Evolutionary conservation across 2,113 vertebrate genomes (phyloP).

Genomic region (Lamprologus lemairii): DNA sequence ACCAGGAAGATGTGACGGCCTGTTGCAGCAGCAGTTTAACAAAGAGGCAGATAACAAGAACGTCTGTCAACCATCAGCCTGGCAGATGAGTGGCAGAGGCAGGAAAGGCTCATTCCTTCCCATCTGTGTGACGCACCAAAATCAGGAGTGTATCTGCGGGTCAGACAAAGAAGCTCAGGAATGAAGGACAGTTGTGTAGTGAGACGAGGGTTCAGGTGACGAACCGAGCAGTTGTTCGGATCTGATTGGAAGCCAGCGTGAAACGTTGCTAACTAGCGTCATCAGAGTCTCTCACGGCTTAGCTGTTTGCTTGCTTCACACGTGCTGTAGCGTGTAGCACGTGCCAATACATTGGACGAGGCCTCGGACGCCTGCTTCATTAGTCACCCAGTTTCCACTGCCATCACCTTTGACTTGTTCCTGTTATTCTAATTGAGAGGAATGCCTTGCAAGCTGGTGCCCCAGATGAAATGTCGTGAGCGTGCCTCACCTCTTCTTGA

Average conservation of each 20-base stretch:
- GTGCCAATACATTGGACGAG: rapidly evolving
- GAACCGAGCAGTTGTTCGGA: neutral
- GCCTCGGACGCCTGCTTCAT: neutral
- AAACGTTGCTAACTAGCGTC: neutral
- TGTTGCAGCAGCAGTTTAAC: conserved; percentile 48
- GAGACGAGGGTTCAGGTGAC: conserved; percentile 24
- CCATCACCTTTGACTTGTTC: conserved; percentile 26
- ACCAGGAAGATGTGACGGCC: conserved; percentile 51
- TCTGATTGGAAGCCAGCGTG: neutral
- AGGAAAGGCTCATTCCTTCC: conserved; percentile 62
- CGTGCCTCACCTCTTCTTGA: neutral
- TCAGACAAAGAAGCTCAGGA: conserved; percentile 62
- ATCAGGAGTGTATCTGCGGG: conserved; percentile 61
- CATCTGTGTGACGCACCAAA: conserved; percentile 30
- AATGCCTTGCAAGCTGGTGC: neutral
- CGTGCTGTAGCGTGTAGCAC: neutral
- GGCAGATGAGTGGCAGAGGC: conserved; percentile 61
- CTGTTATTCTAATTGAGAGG: conserved; percentile 18
- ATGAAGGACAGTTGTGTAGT: conserved; percentile 23
- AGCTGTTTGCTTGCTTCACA: neutral
- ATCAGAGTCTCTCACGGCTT: neutral
- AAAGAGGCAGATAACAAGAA: conserved; percentile 56
- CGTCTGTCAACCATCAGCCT: conserved; percentile 69
- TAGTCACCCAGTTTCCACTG: neutral
- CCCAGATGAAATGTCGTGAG: neutral